These are phyloP conservation scores for Zaprionus inermis DNA, from an alignment of 1,140 invertebrate genomes.

Conservation along the genomic window DNA sequence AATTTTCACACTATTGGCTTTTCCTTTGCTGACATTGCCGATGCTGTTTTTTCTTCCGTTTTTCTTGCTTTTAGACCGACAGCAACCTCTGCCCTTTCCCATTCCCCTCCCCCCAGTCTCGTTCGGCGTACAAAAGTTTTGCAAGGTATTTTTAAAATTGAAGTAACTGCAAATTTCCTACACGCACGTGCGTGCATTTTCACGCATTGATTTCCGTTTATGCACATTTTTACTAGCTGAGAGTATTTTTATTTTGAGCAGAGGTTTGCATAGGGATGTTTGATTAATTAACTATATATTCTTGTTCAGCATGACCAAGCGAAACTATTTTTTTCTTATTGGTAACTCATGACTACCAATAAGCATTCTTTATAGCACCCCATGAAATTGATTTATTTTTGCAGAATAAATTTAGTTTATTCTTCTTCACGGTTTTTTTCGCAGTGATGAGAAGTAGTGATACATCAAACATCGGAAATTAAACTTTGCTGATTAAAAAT, in stretches of 20 bases:
- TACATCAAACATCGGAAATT: no score
- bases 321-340: no score
- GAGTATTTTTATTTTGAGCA: not conserved
- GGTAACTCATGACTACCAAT: no score
- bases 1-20: conserved; percentile 64
- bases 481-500: no score
- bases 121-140: not conserved
- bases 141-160: conserved; percentile 27
- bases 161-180: conserved; percentile 19
- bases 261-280: not conserved
- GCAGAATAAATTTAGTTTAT: no score
- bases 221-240: conserved; percentile 16
- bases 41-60: conserved; percentile 11
- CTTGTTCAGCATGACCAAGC: no score
- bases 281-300: no score
- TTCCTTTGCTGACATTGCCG: conserved; percentile 26
- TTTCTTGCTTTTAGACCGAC: not conserved
- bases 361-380: no score
- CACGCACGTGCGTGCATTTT: conserved; percentile 15
- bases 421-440: no score
- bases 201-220: conserved; percentile 45
- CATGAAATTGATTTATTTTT: no score
- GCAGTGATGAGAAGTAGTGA: no score
- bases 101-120: no score
- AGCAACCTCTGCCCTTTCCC: not conserved